Conservation (phyloP, 1,140 invertebrate species). For the Trachymyrmex cornetzi region DNA sequence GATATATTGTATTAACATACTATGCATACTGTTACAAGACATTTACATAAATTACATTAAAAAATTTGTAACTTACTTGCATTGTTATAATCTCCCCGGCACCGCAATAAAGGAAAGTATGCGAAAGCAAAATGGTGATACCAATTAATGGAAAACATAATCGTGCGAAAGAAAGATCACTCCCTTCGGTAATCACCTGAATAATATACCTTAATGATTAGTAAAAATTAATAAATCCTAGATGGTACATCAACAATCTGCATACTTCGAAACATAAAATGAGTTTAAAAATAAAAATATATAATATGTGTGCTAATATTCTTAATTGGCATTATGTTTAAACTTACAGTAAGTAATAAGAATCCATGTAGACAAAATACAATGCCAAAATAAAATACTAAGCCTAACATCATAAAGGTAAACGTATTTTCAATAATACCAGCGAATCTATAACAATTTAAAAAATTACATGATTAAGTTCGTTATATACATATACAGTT, state of each 20-base stretch:
- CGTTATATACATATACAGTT: no score
- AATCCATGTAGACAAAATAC: constrained; percentile 48
- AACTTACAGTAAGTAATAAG: constrained; percentile 50
- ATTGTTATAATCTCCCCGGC: constrained; percentile 24
- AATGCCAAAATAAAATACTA: constrained; percentile 45
- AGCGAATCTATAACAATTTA: constrained; percentile 13
- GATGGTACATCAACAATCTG: background rate
- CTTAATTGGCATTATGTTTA: background rate
- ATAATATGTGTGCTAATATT: background rate
- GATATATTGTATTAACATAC: background rate
- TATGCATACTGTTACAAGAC: background rate
- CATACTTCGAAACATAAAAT: background rate
- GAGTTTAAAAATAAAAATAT: background rate
- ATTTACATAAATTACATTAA: background rate
- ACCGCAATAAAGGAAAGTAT: constrained; percentile 37
- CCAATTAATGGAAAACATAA: constrained; percentile 39
- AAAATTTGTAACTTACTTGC: constrained; percentile 8
- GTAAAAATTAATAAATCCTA: constrained; percentile 18
- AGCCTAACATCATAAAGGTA: constrained; percentile 33
- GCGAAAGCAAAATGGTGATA: constrained; percentile 33
- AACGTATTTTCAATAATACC: constrained; percentile 48
- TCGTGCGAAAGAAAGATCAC: background rate
- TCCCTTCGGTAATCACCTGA: constrained; percentile 27
- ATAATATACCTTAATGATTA: constrained; percentile 34
- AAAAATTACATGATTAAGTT: no score